Evolutionary conservation across 1,140 invertebrate genomes (phyloP), one percentile per base, ranked within the genome.

Genomic region (Dreissena rostriformis): DNA sequence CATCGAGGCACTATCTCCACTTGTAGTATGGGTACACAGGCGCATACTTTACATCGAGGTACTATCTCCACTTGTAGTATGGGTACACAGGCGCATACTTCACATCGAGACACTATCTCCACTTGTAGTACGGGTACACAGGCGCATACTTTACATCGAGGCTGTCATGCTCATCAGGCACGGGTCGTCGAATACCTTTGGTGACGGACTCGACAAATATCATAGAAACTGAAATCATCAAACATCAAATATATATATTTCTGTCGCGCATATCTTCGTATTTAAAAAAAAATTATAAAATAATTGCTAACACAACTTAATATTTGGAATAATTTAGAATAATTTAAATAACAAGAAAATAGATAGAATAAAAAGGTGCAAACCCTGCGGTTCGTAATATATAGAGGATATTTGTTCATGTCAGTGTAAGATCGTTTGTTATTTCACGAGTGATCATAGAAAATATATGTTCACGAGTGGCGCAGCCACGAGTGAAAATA

Each of bases 161-260:
- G 12, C 6, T 63, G 26, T 80, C 68, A 29, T n/a, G 17, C 0
- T 63, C 78, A 26, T 80, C 78, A n/a, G 57, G 55, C 53, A 70
- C 70, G 24, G 52, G 63, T 24, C 57, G n/a, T 22, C 53, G 39
- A 19, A 19, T 17, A 22, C 68, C 24, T 49, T 70, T 51, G 63
- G 57, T 73, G 52, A 57, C 53, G 61, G 79, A 82, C 61, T 82
- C 79, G 14, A 61, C 71, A 61, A 82, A 82, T 39, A 82, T 66
- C 12, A 70, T 57, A 72, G 79, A 82, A 19, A 71, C 79, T 82
- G 68, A 49, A 74, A 81, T 28, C 10, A 63, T 8, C 4, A 1
- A 49, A 49, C 15, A 52, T n/a, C 26, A 73, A 73, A n/a, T 5
- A n/a, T 19, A n/a, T 26, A 2, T n/a, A 49, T 39, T 49, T 39